Conservation (phyloP, 2,888 invertebrate genomes). For the Cabera pusaria region DNA sequence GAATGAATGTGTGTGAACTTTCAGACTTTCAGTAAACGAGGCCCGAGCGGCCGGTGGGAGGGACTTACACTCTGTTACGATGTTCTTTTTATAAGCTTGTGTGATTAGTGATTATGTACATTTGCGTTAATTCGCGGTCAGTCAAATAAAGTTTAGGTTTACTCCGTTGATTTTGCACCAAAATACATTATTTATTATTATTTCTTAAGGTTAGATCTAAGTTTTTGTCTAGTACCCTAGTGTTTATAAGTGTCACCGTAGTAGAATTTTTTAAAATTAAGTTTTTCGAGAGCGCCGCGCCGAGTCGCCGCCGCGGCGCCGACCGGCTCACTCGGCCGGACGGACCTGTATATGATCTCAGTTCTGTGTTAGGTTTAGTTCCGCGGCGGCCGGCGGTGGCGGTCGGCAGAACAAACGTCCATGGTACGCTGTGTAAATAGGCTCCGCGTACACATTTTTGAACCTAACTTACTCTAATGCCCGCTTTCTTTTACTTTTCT, state of each 20-base stretch:
- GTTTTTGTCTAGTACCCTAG: constrained; percentile 78
- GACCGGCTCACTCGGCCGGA: constrained; percentile 33
- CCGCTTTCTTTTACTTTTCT: constrained; percentile 79
- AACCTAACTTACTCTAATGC: constrained; percentile 72
- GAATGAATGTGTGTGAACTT: constrained; percentile 73
- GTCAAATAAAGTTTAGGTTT: constrained; percentile 63
- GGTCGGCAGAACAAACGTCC: constrained; percentile 76
- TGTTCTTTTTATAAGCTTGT: constrained; percentile 69
- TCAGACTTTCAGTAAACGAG: constrained; percentile 14
- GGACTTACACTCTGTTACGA: constrained; percentile 36
- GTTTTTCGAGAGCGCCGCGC: constrained; percentile 68
- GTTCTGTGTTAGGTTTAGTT: constrained; percentile 49
- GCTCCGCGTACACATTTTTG: constrained; percentile 80
- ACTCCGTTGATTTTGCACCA: constrained; percentile 70
- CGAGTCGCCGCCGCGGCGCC: constrained; percentile 46
- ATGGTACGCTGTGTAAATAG: constrained; percentile 81
- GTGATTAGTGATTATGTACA: constrained; percentile 70
- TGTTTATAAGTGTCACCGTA: constrained; percentile 79
- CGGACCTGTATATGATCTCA: constrained; percentile 60
- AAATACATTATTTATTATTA: constrained; percentile 65
- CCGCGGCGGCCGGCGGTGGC: constrained; percentile 46
- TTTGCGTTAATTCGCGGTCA: constrained; percentile 69
- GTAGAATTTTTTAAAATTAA: constrained; percentile 70
- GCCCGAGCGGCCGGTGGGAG: constrained; percentile 39
- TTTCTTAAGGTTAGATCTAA: constrained; percentile 72